Conservation (phyloP, 2,888 invertebrate genomes). For the Epistrophe grossulariae region DNA sequence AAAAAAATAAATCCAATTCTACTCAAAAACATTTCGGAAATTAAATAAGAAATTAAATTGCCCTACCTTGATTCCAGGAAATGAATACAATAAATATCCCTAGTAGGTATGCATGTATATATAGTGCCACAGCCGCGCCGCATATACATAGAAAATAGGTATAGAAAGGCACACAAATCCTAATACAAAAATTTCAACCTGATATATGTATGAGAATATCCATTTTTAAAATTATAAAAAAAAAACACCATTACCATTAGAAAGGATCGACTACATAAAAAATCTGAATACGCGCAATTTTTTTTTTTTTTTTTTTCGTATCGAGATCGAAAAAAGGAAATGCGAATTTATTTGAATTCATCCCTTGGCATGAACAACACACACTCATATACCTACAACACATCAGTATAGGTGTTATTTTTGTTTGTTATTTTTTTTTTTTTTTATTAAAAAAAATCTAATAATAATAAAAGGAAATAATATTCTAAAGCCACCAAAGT, state of each 20-base stretch:
- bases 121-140: neutral
- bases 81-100: slow-evolving; percentile 61
- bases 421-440: too few relatives aligned
- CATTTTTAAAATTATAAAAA: slow-evolving; percentile 19
- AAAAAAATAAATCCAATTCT: neutral
- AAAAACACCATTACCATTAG: slow-evolving; percentile 40
- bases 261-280: slow-evolving; percentile 33
- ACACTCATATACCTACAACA: neutral
- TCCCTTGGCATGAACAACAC: slow-evolving; percentile 21
- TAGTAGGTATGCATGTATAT: too few relatives aligned
- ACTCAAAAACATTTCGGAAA: slow-evolving; percentile 33
- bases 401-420: neutral
- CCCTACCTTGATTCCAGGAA: slow-evolving; percentile 43
- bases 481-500: slow-evolving; percentile 64
- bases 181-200: slow-evolving; percentile 1
- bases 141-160: slow-evolving; percentile 17
- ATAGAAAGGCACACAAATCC: neutral
- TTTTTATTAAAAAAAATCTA: slow-evolving; percentile 45
- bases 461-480: slow-evolving; percentile 70
- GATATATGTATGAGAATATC: slow-evolving; percentile 40
- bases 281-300: slow-evolving; percentile 7
- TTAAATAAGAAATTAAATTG: slow-evolving; percentile 54
- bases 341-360: slow-evolving; percentile 48
- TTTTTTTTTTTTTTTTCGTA: neutral
- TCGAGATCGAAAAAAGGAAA: slow-evolving; percentile 4